A percentile compares a stretch with the other conserved stretches of the same genome.
Evolutionary conservation across 2,797 vertebrate species (phyloP).

Genomic region (Okamejei kenojei): DNA sequence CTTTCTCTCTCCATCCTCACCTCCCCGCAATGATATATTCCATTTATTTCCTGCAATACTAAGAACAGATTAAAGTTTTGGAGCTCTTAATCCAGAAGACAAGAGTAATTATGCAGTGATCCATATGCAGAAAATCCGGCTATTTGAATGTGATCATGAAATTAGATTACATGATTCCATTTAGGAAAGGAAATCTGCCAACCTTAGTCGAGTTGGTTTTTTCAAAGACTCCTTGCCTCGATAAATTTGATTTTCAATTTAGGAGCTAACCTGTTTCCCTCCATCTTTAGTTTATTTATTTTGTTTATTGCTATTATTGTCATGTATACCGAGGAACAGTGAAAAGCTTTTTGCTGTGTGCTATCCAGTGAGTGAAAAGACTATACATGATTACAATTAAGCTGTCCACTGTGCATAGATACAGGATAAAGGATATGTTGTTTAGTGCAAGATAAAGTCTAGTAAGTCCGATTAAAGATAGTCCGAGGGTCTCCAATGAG

Average conservation of each 20-base stretch:
- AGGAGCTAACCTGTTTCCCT: not conserved
- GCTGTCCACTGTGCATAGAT: too few relatives aligned
- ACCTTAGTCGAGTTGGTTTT: not conserved
- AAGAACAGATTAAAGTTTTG: not conserved
- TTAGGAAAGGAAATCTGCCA: not conserved
- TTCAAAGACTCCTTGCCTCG: not conserved
- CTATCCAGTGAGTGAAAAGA: too few relatives aligned
- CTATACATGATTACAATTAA: too few relatives aligned
- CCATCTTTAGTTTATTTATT: too few relatives aligned
- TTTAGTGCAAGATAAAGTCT: too few relatives aligned
- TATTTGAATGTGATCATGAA: not conserved
- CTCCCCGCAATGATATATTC: not conserved
- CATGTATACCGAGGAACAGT: too few relatives aligned
- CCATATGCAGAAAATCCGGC: not conserved
- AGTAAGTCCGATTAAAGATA: too few relatives aligned
- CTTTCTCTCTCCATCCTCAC: not conserved
- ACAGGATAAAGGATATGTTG: too few relatives aligned
- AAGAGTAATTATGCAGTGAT: not conserved
- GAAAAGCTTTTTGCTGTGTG: too few relatives aligned
- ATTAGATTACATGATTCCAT: not conserved
- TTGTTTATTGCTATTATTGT: too few relatives aligned
- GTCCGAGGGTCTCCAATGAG: too few relatives aligned
- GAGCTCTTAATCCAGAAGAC: not conserved
- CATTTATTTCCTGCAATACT: not conserved
- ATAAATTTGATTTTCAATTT: not conserved